Evolutionary conservation across 2,888 invertebrate genomes (phyloP).

Genomic region (Parochlus steinenii): DNA sequence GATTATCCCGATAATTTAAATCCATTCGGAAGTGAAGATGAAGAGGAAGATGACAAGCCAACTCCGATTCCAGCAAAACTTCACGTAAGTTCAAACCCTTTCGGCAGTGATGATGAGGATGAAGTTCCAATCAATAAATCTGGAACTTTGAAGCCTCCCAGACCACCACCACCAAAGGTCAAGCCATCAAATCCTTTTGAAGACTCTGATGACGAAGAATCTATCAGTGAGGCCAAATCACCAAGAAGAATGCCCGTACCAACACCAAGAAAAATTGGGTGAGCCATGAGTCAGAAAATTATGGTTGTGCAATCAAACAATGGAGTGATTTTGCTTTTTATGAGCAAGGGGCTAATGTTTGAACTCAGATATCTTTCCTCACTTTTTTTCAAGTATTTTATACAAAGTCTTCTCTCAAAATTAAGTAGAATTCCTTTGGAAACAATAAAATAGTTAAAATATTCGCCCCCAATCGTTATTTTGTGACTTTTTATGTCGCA

Average conservation of each 20-base stretch:
- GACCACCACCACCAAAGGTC: slow-evolving; percentile 29
- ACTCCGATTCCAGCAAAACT: slow-evolving; percentile 14
- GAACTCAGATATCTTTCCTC: too few relatives aligned
- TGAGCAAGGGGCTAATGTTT: too few relatives aligned
- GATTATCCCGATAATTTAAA: slow-evolving; percentile 64
- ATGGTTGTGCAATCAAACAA: too few relatives aligned
- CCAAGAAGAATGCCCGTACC: slow-evolving; percentile 24
- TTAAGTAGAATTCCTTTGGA: too few relatives aligned
- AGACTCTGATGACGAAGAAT: slow-evolving; percentile 43
- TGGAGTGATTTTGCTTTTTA: too few relatives aligned
- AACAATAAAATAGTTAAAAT: too few relatives aligned
- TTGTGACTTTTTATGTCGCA: too few relatives aligned
- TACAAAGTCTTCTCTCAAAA: too few relatives aligned
- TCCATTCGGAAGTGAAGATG: slow-evolving; percentile 62
- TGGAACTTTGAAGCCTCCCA: slow-evolving; percentile 22
- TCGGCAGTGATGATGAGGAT: slow-evolving; percentile 48
- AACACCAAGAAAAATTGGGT: slow-evolving; percentile 25
- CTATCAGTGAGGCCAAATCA: slow-evolving; percentile 34
- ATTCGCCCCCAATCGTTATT: too few relatives aligned
- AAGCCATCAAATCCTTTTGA: slow-evolving; percentile 49
- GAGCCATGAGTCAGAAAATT: too few relatives aligned
- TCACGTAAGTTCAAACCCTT: slow-evolving; percentile 46
- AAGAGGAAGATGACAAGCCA: slow-evolving; percentile 22
- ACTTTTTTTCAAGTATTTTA: too few relatives aligned
- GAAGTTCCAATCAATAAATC: slow-evolving; percentile 24